These are phyloP conservation scores for Sesia bembeciformis DNA, from an alignment of 2,888 invertebrate genomes.

Conservation along the genomic window DNA sequence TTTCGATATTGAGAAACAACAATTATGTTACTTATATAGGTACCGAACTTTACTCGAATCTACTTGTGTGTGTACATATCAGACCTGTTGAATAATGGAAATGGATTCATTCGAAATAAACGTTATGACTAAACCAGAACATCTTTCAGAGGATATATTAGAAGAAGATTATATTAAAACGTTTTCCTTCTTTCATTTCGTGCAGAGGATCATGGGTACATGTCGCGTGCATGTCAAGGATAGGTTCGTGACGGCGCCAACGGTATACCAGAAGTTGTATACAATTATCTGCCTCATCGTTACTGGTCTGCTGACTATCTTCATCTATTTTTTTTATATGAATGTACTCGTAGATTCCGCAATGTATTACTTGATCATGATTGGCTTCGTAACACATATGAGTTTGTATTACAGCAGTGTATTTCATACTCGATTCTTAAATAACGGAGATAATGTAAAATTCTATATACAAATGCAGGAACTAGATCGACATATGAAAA, in stretches of 20 bases:
- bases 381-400: neutral
- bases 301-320: no score
- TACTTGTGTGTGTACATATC: no score
- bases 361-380: neutral
- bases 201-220: neutral
- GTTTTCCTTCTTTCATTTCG: neutral
- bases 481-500: neutral
- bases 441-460: neutral
- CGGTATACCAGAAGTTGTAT: neutral
- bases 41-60: no score
- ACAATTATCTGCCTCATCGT: neutral
- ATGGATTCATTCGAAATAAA: no score
- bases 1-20: no score
- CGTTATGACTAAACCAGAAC: neutral
- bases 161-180: neutral
- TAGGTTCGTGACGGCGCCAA: neutral
- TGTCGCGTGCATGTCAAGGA: neutral
- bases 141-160: neutral
- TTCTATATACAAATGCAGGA: neutral
- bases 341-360: neutral
- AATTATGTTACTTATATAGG: no score
- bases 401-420: neutral
- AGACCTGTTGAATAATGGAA: no score
- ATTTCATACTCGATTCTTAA: neutral
- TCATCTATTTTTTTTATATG: no score